Base-by-base conservation (phyloP, 2,113 vertebrate species). In the Vanacampus margaritifer region DNA sequence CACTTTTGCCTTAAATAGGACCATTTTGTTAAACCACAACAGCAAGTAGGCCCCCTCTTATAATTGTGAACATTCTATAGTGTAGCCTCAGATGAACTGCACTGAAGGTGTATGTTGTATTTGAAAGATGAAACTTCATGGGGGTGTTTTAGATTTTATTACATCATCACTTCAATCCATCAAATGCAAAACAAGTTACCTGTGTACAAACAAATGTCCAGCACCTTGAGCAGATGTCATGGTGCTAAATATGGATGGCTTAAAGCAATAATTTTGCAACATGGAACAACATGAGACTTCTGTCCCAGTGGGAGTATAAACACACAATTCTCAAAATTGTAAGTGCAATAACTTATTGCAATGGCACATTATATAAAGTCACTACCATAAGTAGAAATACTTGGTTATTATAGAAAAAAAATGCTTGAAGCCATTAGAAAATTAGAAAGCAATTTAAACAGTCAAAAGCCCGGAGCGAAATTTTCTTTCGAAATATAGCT, bases 261-360 rank as follows among this genome's bases (percentile, higher is more conserved):
- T 81, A 62, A 79, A 63, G 58, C 51, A 61, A 50, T 68, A 59
- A 65, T 76, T 68, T 41, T 53, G 59, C n/a, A 74, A 76, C 67
- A 45, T 12, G 3, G 48, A 51, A 62, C 11, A 39, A 21, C 32
- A 21, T 61, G 32, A 76, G 39, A 67, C 63, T 24, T 32, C 26
- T 65, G 60, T 79, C 80, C 64, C 65, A 69, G 61, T 48, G 26
- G 32, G 73, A 46, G 43, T 68, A 12, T 71, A 71, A 77, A 59
- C 65, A n/a, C 7, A 71, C 45, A 63, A 59, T 45, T 59, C 75
- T 69, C 37, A 32, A 75, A 83, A 81, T 65, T 84, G 80, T 90
- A 93, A 92, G 91, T 92, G 91, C 93, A 95, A 93, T 93, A 94
- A 94, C 80, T 94, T 94, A 94, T 86, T 93, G 89, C 74, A 76